Percentiles rank a stretch among this genome's conserved stretches.
Evolutionary conservation across 2,797 vertebrate genomes (phyloP).

Genomic region (Darevskia nairensis): DNA sequence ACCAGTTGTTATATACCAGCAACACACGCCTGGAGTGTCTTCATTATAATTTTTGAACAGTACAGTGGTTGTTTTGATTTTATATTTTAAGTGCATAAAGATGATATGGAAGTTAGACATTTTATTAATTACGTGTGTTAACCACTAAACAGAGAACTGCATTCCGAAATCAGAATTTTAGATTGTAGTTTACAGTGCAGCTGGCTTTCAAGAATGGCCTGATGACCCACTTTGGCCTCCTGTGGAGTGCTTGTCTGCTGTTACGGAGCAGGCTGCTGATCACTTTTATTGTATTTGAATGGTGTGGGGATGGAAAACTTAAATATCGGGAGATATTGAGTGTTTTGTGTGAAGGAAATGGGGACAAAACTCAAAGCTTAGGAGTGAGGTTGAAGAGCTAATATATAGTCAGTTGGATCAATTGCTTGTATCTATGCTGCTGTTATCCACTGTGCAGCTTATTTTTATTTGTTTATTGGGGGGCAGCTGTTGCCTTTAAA

Average conservation of each 20-base stretch:
- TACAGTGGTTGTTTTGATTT: constrained; percentile 51
- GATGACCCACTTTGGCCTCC: constrained; percentile 63
- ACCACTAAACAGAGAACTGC: constrained; percentile 20
- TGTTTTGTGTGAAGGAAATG: constrained; percentile 47
- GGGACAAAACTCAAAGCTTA: constrained; percentile 4
- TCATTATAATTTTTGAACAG: constrained; percentile 71
- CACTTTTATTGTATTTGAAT: constrained; percentile 60
- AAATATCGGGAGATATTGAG: constrained; percentile 48
- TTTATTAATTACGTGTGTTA: neutral
- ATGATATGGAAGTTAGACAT: constrained; percentile 27
- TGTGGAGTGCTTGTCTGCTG: constrained; percentile 57
- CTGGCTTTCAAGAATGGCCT: constrained; percentile 57
- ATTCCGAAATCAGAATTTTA: constrained; percentile 39
- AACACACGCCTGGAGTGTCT: constrained; percentile 65
- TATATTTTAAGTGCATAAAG: constrained; percentile 7
- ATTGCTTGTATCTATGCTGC: neutral
- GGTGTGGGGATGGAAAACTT: constrained; percentile 42
- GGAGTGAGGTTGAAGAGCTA: constrained; percentile 13
- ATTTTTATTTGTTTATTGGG: constrained; percentile 18
- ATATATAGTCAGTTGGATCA: neutral
- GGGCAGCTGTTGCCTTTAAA: neutral
- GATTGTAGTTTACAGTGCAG: constrained; percentile 33
- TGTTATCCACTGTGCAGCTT: neutral
- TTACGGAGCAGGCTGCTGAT: constrained; percentile 49
- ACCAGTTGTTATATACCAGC: constrained; percentile 66